Evolutionary conservation across 2,113 vertebrate species (phyloP).

Genomic region (Megaceryle torquata): DNA sequence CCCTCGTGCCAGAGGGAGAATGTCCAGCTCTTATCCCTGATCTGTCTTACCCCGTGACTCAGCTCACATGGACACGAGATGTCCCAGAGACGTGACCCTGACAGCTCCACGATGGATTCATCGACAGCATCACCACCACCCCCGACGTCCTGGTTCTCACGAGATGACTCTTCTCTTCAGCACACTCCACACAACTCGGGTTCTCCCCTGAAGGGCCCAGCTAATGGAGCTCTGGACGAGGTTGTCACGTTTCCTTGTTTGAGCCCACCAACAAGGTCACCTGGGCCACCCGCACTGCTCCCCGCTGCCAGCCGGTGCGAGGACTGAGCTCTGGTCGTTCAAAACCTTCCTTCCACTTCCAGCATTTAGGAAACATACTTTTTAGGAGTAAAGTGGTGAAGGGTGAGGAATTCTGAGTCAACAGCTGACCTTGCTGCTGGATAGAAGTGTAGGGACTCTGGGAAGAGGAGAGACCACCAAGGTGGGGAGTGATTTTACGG

Average conservation of each 20-base stretch:
- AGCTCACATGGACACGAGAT: fast-evolving
- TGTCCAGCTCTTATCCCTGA: background rate
- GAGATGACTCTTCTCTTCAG: fast-evolving
- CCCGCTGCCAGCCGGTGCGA: background rate
- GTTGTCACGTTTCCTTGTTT: fast-evolving
- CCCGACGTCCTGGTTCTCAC: fast-evolving
- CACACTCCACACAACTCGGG: background rate
- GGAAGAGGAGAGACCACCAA: background rate
- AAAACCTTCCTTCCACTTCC: background rate
- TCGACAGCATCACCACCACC: background rate
- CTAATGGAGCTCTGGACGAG: background rate
- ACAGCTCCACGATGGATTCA: fast-evolving
- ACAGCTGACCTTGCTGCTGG: background rate
- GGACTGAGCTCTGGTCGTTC: background rate
- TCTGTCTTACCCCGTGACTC: background rate
- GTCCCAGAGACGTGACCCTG: background rate
- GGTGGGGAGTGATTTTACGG: background rate
- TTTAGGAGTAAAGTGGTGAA: fast-evolving
- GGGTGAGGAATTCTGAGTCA: background rate
- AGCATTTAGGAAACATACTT: background rate
- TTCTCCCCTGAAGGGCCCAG: background rate
- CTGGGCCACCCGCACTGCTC: background rate
- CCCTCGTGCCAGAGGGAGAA: background rate
- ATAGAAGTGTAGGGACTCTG: background rate
- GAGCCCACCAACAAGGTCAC: background rate